A percentile compares a stretch with the other conserved stretches of the same genome.
These are phyloP conservation scores for Phocoena phocoena DNA, from an alignment of 2,113 vertebrate genomes.

Conservation along the genomic window DNA sequence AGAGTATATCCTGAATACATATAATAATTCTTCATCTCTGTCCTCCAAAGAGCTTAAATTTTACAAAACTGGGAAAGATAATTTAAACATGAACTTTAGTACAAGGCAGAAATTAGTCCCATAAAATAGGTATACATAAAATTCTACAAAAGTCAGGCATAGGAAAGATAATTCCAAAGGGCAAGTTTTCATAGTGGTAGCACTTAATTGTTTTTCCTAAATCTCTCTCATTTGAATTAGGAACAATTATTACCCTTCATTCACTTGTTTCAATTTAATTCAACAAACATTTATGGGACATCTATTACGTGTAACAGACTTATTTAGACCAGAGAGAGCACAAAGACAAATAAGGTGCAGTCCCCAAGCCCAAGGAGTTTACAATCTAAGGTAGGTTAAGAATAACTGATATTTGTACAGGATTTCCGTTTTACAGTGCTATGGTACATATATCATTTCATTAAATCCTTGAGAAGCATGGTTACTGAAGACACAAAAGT, in stretches of 20 bases:
- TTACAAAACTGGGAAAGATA: neutral
- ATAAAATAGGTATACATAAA: neutral
- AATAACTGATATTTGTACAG: neutral
- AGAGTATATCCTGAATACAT: neutral
- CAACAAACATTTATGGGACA: neutral
- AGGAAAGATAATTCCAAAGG: neutral
- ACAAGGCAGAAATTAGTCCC: neutral
- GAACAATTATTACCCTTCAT: neutral
- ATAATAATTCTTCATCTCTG: neutral
- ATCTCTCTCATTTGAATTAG: neutral
- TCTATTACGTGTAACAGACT: neutral
- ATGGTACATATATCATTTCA: neutral
- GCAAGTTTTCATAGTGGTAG: neutral
- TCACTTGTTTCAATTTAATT: constrained; percentile 30
- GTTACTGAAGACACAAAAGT: neutral
- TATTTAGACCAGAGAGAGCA: neutral
- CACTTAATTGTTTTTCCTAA: neutral
- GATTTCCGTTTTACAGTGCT: neutral
- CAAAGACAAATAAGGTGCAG: neutral
- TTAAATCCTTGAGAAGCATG: neutral
- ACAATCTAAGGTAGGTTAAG: neutral
- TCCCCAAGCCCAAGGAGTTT: neutral
- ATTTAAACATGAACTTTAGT: neutral
- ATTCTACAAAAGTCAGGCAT: neutral
- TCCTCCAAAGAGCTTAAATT: neutral